Evolutionary conservation across 2,888 invertebrate genomes (phyloP).

Genomic region (Watsonalla binaria): DNA sequence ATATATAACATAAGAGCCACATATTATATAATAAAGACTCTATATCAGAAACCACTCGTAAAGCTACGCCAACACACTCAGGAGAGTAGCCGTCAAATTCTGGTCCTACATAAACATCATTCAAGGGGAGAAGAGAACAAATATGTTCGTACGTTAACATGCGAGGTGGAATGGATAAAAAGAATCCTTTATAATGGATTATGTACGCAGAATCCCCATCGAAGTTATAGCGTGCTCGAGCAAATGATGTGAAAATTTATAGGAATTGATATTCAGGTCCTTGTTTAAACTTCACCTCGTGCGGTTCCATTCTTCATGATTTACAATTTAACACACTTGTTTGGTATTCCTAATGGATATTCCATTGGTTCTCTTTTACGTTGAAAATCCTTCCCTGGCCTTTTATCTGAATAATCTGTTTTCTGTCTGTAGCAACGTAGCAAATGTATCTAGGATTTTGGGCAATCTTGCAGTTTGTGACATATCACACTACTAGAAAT

Average conservation of each 20-base stretch:
- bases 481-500: too few relatives aligned
- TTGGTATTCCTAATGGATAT: constrained; percentile 49
- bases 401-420: background rate
- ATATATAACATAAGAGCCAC: too few relatives aligned
- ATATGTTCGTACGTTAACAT: background rate
- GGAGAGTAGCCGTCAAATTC: background rate
- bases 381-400: background rate
- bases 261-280: constrained; percentile 8
- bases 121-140: background rate
- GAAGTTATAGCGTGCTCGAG: constrained; percentile 20
- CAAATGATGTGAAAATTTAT: constrained; percentile 30
- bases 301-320: constrained; percentile 37
- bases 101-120: background rate
- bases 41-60: background rate
- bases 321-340: constrained; percentile 38
- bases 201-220: background rate
- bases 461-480: too few relatives aligned
- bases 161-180: background rate
- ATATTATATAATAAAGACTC: background rate
- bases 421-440: background rate
- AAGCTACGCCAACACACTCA: background rate
- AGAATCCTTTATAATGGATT: background rate
- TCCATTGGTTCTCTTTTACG: constrained; percentile 34
- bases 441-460: too few relatives aligned
- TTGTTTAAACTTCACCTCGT: constrained; percentile 13